Percentiles rank a stretch among this genome's conserved stretches.
phyloP scores from a whole-genome alignment of 1,140 invertebrate species.

The Nasonia longicornis region DNA sequence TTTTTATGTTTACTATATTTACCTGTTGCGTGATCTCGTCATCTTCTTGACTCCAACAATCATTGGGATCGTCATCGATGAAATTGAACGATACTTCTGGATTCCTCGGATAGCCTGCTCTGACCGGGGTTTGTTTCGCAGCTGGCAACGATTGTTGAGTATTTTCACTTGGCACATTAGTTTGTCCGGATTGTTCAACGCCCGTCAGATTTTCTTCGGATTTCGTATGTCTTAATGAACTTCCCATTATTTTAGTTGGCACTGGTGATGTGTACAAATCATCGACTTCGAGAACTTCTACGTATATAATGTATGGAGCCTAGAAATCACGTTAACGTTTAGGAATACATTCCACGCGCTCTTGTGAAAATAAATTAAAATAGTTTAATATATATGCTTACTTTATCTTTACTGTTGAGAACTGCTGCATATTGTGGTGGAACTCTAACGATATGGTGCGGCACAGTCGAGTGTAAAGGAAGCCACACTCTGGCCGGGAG shows the following conservation, averaged over 20 bases:
- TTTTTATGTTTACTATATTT: conserved; percentile 38
- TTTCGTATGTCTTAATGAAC: conserved; percentile 87
- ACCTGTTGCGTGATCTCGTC: conserved; percentile 90
- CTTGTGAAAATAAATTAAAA: neutral
- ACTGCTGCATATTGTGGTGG: conserved; percentile 96
- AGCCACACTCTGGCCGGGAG: conserved; percentile 97
- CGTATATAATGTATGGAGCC: conserved; percentile 98
- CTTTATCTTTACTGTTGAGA: conserved; percentile 99
- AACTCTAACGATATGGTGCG: conserved; percentile 90
- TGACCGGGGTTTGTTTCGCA: conserved; percentile 62
- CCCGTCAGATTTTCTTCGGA: conserved; percentile 90
- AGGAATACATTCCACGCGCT: neutral
- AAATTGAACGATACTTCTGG: conserved; percentile 64
- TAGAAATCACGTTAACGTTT: conserved; percentile 62
- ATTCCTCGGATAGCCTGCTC: conserved; percentile 55
- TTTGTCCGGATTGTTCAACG: conserved; percentile 61
- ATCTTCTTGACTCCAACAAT: conserved; percentile 95
- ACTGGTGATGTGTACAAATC: conserved; percentile 86
- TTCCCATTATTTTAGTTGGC: conserved; percentile 83
- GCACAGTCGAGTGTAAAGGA: conserved; percentile 80
- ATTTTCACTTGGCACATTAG: conserved; percentile 54
- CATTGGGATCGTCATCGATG: conserved; percentile 74
- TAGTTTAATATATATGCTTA: conserved; percentile 57
- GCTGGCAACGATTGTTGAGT: conserved; percentile 52
- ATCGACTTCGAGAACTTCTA: conserved; percentile 94